These are phyloP conservation scores for Quadroppia sp. DNA, from an alignment of 2,888 invertebrate genomes.

Conservation along the genomic window DNA sequence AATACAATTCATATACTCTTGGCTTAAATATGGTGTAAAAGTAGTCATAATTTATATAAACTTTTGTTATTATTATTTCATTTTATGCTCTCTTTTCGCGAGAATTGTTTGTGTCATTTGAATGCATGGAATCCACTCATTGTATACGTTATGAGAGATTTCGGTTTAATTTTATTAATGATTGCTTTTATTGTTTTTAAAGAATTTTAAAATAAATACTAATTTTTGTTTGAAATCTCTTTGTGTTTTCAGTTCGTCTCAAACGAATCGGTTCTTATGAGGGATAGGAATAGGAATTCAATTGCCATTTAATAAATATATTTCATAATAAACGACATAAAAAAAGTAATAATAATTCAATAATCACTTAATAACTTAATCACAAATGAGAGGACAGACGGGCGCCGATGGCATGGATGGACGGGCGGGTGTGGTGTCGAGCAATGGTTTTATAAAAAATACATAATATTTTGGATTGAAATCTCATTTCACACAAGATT, in stretches of 20 bases:
- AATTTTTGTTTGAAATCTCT: not conserved
- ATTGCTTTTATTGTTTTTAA: not conserved
- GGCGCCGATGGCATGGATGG: not conserved
- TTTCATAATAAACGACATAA: not conserved
- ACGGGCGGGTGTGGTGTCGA: not conserved
- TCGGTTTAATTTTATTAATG: not conserved
- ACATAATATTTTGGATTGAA: not conserved
- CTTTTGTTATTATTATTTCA: too few species aligned
- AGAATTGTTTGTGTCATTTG: too few species aligned
- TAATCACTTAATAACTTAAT: not conserved
- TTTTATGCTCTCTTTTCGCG: too few species aligned
- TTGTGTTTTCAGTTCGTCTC: conserved; percentile 39
- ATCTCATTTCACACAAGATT: not conserved
- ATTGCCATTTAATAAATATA: not conserved
- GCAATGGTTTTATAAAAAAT: too few species aligned
- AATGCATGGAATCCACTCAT: too few species aligned
- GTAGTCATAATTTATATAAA: too few species aligned
- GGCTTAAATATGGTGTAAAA: too few species aligned
- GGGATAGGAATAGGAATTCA: conserved; percentile 33
- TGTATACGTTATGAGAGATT: too few species aligned
- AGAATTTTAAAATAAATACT: not conserved
- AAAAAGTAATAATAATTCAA: not conserved
- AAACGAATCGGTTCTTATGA: conserved; percentile 41
- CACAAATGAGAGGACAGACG: not conserved
- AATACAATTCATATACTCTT: too few species aligned